Evolutionary conservation across 2,113 vertebrate species (phyloP), one percentile per base, ranked within the genome.

Genomic region (Nibea albiflora): DNA sequence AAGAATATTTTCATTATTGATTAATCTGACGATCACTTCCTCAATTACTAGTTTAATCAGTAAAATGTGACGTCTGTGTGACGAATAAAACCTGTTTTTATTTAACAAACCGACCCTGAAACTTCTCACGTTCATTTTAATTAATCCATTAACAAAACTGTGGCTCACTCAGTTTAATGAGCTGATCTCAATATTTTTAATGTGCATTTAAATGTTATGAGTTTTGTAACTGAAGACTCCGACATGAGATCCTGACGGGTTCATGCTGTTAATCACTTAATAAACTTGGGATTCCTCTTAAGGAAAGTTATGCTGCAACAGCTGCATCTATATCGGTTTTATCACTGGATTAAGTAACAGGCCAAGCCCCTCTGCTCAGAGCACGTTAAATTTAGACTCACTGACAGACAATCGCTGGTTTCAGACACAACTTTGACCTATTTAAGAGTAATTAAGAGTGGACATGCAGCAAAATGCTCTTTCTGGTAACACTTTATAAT

Each of bases 241-340:
- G 58, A 71, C 46, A 42, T 16, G 11, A 76, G 62, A 22, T 31
- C 52, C 11, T 28, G 1, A 19, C 35, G 14, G 49, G 61, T 66
- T 53, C 22, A 50, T 19, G 42, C 6, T n/a, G 31, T 2, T 62
- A 22, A 76, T 65, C 54, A 28, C 24, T 42, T 57, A 11, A 65
- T 68, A 70, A 76, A 54, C 19, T 10, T 4, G 0, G 64, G 15
- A 10, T 47, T 73, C 79, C 76, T 52, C 28, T 58, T 78, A 86
- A 79, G 89, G 78, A 77, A 84, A 84, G 77, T 1, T 75, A 65
- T 81, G 83, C 80, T 79, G 80, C 74, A 79, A 39, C 83, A 74
- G 87, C 80, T 89, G 89, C 80, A 35, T 77, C 87, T 85, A 80
- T 76, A 78, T 84, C 11, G 19, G 84, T 62, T 83, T 85, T 73